A percentile compares a stretch with the other conserved stretches of the same genome.
Conservation (phyloP, 2,888 invertebrate species). For the Euzophera pinguis region DNA sequence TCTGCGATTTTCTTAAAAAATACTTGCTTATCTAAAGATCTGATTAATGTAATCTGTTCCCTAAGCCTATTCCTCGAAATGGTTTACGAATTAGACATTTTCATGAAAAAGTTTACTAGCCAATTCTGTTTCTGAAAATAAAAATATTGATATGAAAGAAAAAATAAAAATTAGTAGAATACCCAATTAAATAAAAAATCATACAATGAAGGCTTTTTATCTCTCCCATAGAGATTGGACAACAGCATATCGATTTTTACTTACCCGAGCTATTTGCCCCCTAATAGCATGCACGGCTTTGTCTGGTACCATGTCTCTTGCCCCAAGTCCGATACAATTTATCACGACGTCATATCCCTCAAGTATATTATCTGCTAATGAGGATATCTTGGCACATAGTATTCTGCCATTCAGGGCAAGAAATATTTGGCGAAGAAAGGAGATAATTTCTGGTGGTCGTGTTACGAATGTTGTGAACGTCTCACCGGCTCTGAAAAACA, state of each 20-base stretch:
- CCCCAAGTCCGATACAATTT: slow-evolving; percentile 88
- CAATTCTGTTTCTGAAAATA: too few species aligned
- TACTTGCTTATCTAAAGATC: too few species aligned
- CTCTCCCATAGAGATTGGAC: too few species aligned
- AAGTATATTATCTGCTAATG: slow-evolving; percentile 61
- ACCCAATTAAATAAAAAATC: too few species aligned
- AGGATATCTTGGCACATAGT: slow-evolving; percentile 33
- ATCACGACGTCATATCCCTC: slow-evolving; percentile 84
- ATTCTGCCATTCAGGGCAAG: slow-evolving; percentile 81
- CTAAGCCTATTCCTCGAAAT: too few species aligned
- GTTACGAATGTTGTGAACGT: slow-evolving; percentile 84
- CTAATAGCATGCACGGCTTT: slow-evolving; percentile 81
- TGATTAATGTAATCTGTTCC: too few species aligned
- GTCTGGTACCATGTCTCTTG: slow-evolving; percentile 82
- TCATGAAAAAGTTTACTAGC: too few species aligned
- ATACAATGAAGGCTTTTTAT: too few species aligned
- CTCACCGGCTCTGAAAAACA: slow-evolving; percentile 77
- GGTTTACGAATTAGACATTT: too few species aligned
- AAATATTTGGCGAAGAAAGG: slow-evolving; percentile 83
- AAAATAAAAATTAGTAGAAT: too few species aligned
- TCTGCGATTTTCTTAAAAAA: too few species aligned
- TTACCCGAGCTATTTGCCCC: slow-evolving; percentile 86
- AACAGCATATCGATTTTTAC: neutral
- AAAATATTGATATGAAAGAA: too few species aligned
- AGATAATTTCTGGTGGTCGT: slow-evolving; percentile 83